Conservation (phyloP, 92 coral and sea anemone genomes). For the Micromussa lordhowensis region DNA sequence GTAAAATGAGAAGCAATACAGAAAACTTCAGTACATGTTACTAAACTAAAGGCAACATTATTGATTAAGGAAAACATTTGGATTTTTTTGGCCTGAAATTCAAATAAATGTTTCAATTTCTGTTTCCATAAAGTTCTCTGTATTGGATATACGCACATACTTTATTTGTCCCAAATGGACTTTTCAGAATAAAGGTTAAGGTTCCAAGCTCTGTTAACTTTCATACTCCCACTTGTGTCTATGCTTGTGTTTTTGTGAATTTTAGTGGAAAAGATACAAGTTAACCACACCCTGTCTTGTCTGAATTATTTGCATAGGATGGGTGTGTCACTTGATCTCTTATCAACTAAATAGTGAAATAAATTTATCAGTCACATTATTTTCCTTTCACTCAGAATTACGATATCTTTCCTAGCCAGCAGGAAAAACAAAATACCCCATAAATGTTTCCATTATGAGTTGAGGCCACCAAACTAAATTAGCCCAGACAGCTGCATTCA, state of each 20-base stretch:
- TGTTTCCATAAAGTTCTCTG: neutral
- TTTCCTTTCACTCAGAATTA: neutral
- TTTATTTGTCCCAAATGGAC: too few species aligned
- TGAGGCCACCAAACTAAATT: neutral
- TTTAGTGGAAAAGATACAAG: neutral
- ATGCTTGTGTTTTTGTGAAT: neutral
- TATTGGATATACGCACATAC: neutral
- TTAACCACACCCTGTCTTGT: neutral
- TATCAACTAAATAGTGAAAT: neutral
- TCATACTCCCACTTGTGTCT: neutral
- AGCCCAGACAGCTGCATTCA: conserved; percentile 11
- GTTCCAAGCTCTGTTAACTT: neutral
- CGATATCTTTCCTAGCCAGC: neutral
- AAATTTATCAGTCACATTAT: neutral
- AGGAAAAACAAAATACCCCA: too few species aligned
- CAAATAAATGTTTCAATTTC: neutral
- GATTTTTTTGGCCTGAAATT: too few species aligned
- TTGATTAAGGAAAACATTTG: too few species aligned
- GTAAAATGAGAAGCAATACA: neutral
- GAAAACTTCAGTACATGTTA: neutral
- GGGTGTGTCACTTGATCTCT: neutral
- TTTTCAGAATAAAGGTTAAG: too few species aligned
- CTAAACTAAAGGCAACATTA: too few species aligned
- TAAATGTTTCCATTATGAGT: neutral
- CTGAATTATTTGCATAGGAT: neutral